Evolutionary conservation across 2,797 vertebrate species (phyloP).

Genomic region (Sarcophilus harrisii): DNA sequence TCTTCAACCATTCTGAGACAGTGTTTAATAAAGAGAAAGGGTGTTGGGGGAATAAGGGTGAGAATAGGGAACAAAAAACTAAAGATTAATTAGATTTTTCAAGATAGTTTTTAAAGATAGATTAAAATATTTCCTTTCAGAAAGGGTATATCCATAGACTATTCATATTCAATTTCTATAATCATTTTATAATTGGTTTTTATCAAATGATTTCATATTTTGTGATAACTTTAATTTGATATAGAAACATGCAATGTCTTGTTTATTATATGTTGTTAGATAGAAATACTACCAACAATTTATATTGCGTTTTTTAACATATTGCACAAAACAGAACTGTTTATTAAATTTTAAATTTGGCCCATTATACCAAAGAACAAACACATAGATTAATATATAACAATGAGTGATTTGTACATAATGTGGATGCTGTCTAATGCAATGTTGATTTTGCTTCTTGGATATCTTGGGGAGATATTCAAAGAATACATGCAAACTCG

Average conservation of each 20-base stretch:
- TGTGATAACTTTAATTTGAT: background rate
- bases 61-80: constrained; percentile 12
- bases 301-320: constrained; percentile 19
- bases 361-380: constrained; percentile 40
- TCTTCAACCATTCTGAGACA: constrained; percentile 56
- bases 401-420: background rate
- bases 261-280: background rate
- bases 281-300: background rate
- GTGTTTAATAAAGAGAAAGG: constrained; percentile 26
- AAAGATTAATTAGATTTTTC: background rate
- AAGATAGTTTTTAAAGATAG: background rate
- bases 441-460: constrained; percentile 41
- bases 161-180: background rate
- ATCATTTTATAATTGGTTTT: background rate
- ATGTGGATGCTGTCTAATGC: constrained; percentile 33
- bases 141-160: background rate
- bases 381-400: background rate
- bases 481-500: constrained; percentile 23
- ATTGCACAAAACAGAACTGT: constrained; percentile 11
- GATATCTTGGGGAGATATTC: constrained; percentile 64
- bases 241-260: background rate
- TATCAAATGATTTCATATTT: background rate
- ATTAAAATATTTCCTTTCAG: background rate
- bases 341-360: constrained; percentile 43
- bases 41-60: background rate